These are phyloP conservation scores for Anolis apletophallus DNA, from an alignment of 2,797 vertebrate genomes.

Conservation along the genomic window DNA sequence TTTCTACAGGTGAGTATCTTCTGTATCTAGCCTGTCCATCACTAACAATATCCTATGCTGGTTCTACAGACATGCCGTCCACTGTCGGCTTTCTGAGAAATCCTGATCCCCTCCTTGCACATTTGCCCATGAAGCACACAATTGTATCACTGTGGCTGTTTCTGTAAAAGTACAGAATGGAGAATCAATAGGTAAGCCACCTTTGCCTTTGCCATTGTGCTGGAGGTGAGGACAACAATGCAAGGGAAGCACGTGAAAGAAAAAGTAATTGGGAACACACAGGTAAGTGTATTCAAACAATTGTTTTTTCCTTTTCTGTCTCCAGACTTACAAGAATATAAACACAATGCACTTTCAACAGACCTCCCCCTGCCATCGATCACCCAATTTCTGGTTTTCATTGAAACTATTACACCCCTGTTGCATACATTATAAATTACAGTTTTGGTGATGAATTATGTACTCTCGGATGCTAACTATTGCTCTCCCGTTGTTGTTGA, in stretches of 20 bases:
- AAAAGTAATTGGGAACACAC: background rate
- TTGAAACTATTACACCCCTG: constrained; percentile 39
- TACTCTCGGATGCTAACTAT: constrained; percentile 47
- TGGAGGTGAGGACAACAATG: fast-evolving
- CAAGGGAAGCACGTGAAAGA: background rate
- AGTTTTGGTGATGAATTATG: constrained; percentile 70
- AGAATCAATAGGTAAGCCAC: background rate
- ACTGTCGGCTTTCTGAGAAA: fast-evolving
- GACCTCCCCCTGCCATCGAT: constrained; percentile 60
- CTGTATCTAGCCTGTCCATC: background rate
- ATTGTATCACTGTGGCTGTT: too few relatives aligned
- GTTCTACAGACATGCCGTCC: background rate
- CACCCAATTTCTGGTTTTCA: constrained; percentile 56
- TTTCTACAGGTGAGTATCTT: background rate
- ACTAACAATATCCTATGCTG: background rate
- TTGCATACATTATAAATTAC: constrained; percentile 71
- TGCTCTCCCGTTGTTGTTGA: constrained; percentile 57
- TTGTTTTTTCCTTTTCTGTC: background rate
- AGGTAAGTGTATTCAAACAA: constrained; percentile 27
- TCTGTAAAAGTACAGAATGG: background rate
- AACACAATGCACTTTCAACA: constrained; percentile 57
- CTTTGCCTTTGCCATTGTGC: fast-evolving
- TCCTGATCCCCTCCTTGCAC: background rate
- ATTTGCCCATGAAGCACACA: background rate
- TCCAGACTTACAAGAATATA: constrained; percentile 49